Base-by-base conservation (phyloP, 2,797 vertebrate genomes). In the Tangara arthus region DNA sequence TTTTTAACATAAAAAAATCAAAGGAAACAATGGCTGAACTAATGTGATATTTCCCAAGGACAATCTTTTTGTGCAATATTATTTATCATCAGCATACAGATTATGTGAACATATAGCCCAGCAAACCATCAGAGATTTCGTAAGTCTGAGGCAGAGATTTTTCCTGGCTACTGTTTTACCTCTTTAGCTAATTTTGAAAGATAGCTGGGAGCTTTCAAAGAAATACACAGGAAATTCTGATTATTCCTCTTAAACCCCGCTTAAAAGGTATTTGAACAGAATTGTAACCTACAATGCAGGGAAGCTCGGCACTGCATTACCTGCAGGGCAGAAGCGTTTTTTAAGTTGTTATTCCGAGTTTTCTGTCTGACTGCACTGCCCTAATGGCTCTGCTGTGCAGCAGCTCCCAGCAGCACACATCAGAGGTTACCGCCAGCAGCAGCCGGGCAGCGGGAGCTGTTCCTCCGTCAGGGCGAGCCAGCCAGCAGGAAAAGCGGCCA, bases 231-330 rank as follows among this genome's bases (percentile, higher is more conserved):
- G 8, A 15, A 65, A 82, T 30, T 42, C 35, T 8, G 15, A 56
- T 39, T 56, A 57, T 34, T 42, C 49, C 37, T 7, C 20, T 46
- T 17, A 49, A 72, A 47, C 10, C 13, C 13, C 16, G 6, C 27
- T 83, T 69, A 42, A 65, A 78, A 60, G 0, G 1, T 5, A 44
- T 22, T 27, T 9, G 19, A 65, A 63, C 28, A 9, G 30, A 65
- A 34, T 0, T 5, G 20, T 11, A 80, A 53, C 11, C 20, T 1
- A 5, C 0, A 22, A 42, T 24, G 14, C 1, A 46, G 30, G 49
- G 34, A 37, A 64, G 44, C 75, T 14, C 11, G 20, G 27, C 46
- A 12, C 53, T 32, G 59, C n/a, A 41, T 56, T 35, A 37, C 49
- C 76, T 28, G 64, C 78, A 52, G 46, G 81, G n/a, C 52, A 61